Percentiles rank a stretch among this genome's conserved stretches.
These are phyloP conservation scores for Camponotus fellah DNA, from an alignment of 2,888 invertebrate species.

Conservation along the genomic window DNA sequence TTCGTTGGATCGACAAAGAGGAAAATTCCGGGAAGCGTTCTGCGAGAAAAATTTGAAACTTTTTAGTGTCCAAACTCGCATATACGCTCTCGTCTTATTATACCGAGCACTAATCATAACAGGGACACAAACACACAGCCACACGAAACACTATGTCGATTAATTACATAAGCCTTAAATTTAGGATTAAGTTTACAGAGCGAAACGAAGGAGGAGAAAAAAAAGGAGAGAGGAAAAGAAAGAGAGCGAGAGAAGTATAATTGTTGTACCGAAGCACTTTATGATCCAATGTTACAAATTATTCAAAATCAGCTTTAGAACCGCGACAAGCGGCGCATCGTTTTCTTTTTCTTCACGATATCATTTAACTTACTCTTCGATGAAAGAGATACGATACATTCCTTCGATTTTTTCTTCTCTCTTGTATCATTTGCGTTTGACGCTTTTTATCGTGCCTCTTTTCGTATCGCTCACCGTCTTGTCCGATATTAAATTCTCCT, in stretches of 20 bases:
- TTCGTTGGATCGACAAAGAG: slow-evolving; percentile 21
- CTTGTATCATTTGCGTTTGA: slow-evolving; percentile 17
- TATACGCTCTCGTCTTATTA: slow-evolving; percentile 61
- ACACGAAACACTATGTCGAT: slow-evolving; percentile 76
- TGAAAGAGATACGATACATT: slow-evolving; percentile 6
- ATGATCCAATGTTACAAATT: slow-evolving; percentile 18
- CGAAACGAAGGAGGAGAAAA: slow-evolving; percentile 23
- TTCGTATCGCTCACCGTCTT: slow-evolving; percentile 37
- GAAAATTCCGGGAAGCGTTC: slow-evolving; percentile 25
- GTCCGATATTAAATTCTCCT: slow-evolving; percentile 14
- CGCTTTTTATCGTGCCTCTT: slow-evolving; percentile 23
- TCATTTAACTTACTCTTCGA: slow-evolving; percentile 4
- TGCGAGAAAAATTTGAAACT: slow-evolving; percentile 9
- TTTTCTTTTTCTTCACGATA: neutral
- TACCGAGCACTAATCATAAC: slow-evolving; percentile 62
- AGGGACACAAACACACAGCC: slow-evolving; percentile 70
- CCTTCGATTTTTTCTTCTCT: slow-evolving; percentile 31
- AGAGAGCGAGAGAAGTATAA: slow-evolving; percentile 28
- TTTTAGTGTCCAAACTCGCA: slow-evolving; percentile 50
- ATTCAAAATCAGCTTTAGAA: neutral
- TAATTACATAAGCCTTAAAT: slow-evolving; percentile 77
- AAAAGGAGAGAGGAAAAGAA: slow-evolving; percentile 13
- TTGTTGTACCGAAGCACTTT: slow-evolving; percentile 25
- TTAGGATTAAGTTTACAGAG: slow-evolving; percentile 72
- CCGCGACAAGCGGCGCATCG: neutral